Conservation (phyloP, 2,113 vertebrate species). For the Mustela lutreola region DNA sequence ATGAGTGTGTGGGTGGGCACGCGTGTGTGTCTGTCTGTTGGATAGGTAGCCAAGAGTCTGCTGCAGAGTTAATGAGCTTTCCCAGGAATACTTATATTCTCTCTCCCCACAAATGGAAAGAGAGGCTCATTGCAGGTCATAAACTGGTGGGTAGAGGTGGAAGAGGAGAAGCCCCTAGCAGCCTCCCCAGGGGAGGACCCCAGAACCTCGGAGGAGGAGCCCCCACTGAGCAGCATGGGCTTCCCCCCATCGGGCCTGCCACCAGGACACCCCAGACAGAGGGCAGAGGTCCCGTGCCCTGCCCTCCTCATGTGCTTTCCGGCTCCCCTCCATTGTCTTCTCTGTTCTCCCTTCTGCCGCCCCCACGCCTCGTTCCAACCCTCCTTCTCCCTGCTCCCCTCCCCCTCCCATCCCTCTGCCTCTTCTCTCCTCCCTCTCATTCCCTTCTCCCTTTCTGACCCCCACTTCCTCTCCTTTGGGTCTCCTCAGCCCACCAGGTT, state of each 20-base stretch:
- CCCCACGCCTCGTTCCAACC: rapidly evolving
- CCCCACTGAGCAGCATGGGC: background rate
- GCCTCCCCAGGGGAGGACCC: background rate
- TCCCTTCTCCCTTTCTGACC: background rate
- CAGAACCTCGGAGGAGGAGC: background rate
- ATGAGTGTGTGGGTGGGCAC: background rate
- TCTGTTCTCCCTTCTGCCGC: too few species aligned
- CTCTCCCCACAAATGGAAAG: background rate
- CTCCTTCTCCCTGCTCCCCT: too few species aligned
- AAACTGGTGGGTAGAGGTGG: background rate
- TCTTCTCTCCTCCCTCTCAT: too few species aligned
- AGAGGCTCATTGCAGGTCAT: background rate
- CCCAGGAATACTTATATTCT: background rate
- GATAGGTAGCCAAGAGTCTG: background rate
- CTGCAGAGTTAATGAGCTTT: background rate
- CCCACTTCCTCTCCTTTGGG: background rate
- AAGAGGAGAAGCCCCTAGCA: background rate
- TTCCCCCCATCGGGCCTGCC: background rate
- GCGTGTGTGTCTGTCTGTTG: background rate
- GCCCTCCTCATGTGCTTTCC: background rate
- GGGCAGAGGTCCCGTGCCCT: background rate
- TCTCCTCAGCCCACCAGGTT: background rate
- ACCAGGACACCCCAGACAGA: background rate
- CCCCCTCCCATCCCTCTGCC: background rate
- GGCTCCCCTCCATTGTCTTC: rapidly evolving